Base-by-base conservation (phyloP, 2,113 vertebrate genomes). In the cattle (Bos taurus) region DNA sequence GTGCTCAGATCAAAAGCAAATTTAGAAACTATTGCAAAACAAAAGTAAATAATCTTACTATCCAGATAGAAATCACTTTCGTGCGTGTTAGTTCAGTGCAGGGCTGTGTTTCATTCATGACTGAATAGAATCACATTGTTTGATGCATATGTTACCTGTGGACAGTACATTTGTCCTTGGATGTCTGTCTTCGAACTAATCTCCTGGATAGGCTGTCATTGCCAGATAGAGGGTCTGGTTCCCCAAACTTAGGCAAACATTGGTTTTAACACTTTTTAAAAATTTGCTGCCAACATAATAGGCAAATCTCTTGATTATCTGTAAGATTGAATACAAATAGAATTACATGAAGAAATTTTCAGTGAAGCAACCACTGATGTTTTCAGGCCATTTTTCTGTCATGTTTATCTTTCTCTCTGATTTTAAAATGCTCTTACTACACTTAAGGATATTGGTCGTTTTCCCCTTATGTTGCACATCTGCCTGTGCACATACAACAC, bases 21-120 rank as follows among this genome's bases (percentile, higher is more conserved):
- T 92, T 84, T 46, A 74, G 43, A 91, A 96, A 77, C 78, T 83
- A 48, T 16, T 94, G 71, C 57, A 94, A 92, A 90, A 71, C 9
- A 54, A 94, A 43, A 84, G 52, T 46, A 74, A 82, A 28, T 71
- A 77, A 11, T 40, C 33, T 7, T 43, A 1, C 50, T 64, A 15
- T 36, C 2, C 33, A 86, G 36, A 62, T 26, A 62, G 82, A 83
- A 74, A 26, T 64, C 7, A 36, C 85, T 54, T 71, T 33, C 0
- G 2, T 54, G 7, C 19, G 0, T 67, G 6, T 83, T 71, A 86
- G 52, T 67, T 90, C 59, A 57, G 3, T 19, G 33, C 71, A 71
- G 6, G 64, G 4, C 56, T 14, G 1, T 48, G 11, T n/a, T 80
- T 2, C 74, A 25, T 26, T 77, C 26, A 23, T 81, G 67, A 5